Evolutionary conservation across 2,888 invertebrate species (phyloP), one percentile per base, ranked within the genome.

Genomic region (Tetragonula carbonaria): DNA sequence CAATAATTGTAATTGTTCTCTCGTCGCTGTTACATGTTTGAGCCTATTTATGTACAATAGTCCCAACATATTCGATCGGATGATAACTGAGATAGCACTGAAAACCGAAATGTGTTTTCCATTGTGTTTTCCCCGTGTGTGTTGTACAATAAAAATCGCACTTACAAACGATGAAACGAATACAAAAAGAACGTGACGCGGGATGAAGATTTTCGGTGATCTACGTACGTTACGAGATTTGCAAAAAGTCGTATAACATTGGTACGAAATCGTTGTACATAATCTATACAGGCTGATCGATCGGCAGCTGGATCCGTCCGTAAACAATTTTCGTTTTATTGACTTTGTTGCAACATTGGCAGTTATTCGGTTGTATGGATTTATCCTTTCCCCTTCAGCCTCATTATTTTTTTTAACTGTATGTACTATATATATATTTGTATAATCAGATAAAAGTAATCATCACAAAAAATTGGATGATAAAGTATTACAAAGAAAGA

Each of bases 1-100:
- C 93, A 93, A 90, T 93, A 92, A 92, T 92, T 89, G 89, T 92
- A 92, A 92, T 92, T 93, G 91, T 84, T 91, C 90, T 90, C 87
- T 90, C 84, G 85, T 91, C 85, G 86, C 90, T 87, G 86, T 90
- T 92, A 91, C 91, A 91, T 92, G 90, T 92, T 91, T 87, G 90
- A 92, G 89, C 88, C 91, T 90, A 90, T 90, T 84, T 92, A 92
- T 92, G 85, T 91, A 92, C 92, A 92, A 88, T 91, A 90, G 89
- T 92, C 88, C 90, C 90, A 91, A 88, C 85, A 86, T 75, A 88
- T 86, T 85, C 81, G 86, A 81, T 80, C 67, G 71, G 81, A 82
- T 66, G 38, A 79, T 76, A 84, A 82, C 82, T 45, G 55, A 74
- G 85, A 86, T 45, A 59, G 28, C 68, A 85, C 62, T 66, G 68